Base-by-base conservation (phyloP, 2,113 vertebrate species). In the Forbesichthys papilliferus region DNA sequence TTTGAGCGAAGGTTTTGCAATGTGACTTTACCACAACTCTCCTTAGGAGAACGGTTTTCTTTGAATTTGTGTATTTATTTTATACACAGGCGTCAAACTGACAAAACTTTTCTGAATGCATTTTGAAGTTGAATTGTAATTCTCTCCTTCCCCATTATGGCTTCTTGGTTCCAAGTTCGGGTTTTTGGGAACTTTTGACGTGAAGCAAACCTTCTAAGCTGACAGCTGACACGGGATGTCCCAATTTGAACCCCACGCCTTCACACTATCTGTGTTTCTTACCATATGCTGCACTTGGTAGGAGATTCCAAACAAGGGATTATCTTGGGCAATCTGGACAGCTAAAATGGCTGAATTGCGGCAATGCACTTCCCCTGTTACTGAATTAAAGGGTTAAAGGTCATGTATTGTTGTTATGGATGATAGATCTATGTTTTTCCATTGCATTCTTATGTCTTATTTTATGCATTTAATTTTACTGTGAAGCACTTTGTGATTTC, bases 261-360 rank as follows among this genome's bases (percentile, higher is more conserved):
- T 86, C 71, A 69, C 66, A 69, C 79, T 81, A 73, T 77, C 78
- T 75, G 58, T 62, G 73, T 77, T 80, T 79, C 61, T 80, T 5
- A 47, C 77, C 84, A 82, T 82, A 84, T 87, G 85, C 62, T 74
- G 64, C 66, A 69, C 72, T 79, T 80, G 79, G 75, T 63, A 76
- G 56, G 27, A 80, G 77, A 85, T 83, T 86, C 68, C 27, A 65
- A 67, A 27, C 7, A 3, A 63, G 60, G 85, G 89, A 91, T 91
- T 85, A 90, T 88, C 85, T 86, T 10, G 83, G 88, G 87, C 88
- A 86, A 87, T 81, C 81, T 71, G 53, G 79, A 81, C 84, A 58
- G 78, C 78, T 80, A 42, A 42, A 42, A 6, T 42, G 36, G 36
- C 9, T 54, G 46, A 74, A 20, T 59, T 18, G 20, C 36, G 27